phyloP scores from a whole-genome alignment of 1,140 invertebrate genomes.

The Telenomus remus region DNA sequence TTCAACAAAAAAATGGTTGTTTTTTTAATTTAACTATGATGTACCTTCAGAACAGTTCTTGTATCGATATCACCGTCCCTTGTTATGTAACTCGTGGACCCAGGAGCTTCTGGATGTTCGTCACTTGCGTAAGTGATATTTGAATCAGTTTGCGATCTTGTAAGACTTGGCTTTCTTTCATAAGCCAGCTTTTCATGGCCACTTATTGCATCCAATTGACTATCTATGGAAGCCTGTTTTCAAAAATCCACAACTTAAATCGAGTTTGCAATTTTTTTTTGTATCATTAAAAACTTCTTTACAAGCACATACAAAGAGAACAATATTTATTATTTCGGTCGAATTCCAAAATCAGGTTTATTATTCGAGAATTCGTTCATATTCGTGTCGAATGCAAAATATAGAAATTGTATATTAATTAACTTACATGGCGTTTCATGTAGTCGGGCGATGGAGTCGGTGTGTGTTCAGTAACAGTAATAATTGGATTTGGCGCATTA shows the following conservation, averaged over 20 bases:
- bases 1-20: too few relatives aligned
- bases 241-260: too few relatives aligned
- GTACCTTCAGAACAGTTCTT: slow-evolving; percentile 90
- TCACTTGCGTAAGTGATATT: slow-evolving; percentile 92
- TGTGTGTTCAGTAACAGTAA: slow-evolving; percentile 96
- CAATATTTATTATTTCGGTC: too few relatives aligned
- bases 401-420: slow-evolving; percentile 6
- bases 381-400: too few relatives aligned
- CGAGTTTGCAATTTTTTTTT: too few relatives aligned
- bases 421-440: slow-evolving; percentile 83
- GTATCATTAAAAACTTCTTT: too few relatives aligned
- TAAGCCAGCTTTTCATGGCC: slow-evolving; percentile 79
- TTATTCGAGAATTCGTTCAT: too few relatives aligned
- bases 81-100: slow-evolving; percentile 94
- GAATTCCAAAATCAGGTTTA: too few relatives aligned
- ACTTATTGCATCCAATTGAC: slow-evolving; percentile 84
- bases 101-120: slow-evolving; percentile 89
- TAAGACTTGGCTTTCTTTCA: slow-evolving; percentile 82
- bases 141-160: slow-evolving; percentile 94
- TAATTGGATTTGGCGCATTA: slow-evolving; percentile 89
- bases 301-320: neutral
- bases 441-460: slow-evolving; percentile 91
- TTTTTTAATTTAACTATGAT: too few relatives aligned
- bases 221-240: slow-evolving; percentile 84
- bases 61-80: slow-evolving; percentile 95